phyloP scores from a whole-genome alignment of 2,888 invertebrate genomes.

The Lasius fuliginosus region DNA sequence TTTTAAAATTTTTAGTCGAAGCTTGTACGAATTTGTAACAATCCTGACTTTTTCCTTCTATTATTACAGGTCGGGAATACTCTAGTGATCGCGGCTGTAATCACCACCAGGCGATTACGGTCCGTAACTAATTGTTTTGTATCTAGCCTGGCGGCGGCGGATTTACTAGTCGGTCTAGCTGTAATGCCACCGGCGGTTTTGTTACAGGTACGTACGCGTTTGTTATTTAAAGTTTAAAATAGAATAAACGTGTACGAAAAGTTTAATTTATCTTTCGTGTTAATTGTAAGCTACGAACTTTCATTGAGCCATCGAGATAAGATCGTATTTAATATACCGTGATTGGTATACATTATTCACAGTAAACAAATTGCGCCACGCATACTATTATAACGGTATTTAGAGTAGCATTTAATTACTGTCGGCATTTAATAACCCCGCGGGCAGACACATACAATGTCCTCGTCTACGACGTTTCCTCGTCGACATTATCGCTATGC shows the following conservation, averaged over 20 bases:
- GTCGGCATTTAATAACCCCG: conserved; percentile 7
- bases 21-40: neutral
- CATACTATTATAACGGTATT: neutral
- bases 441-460: neutral
- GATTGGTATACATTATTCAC: neutral
- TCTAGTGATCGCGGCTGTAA: conserved; percentile 95
- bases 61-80: conserved; percentile 92
- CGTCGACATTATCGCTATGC: neutral
- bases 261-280: neutral
- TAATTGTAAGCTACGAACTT: neutral
- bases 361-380: neutral
- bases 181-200: conserved; percentile 98
- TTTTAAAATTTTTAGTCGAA: neutral
- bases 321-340: conserved; percentile 4
- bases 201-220: conserved; percentile 78
- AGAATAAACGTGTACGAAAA: neutral
- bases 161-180: conserved; percentile 96
- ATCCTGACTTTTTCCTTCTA: conserved; percentile 56
- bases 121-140: conserved; percentile 99
- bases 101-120: conserved; percentile 94
- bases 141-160: conserved; percentile 97
- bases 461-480: neutral
- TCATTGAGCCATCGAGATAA: neutral
- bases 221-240: neutral
- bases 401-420: conserved; percentile 9